phyloP scores from a whole-genome alignment of 1,140 invertebrate genomes.

The Bicyclus anynana region DNA sequence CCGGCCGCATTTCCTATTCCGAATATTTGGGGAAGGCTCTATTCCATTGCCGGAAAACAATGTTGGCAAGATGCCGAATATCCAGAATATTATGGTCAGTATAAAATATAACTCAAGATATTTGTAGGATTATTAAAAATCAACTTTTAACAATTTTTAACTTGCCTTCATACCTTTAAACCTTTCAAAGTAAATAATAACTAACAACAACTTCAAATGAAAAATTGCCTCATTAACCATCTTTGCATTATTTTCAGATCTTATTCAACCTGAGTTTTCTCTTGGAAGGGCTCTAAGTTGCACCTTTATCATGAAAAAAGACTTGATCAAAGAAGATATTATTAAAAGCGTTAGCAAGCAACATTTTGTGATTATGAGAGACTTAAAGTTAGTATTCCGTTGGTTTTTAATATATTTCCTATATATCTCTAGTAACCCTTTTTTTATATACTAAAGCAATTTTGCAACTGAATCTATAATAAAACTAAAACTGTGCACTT shows the following conservation, averaged over 20 bases:
- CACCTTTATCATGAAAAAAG: constrained; percentile 60
- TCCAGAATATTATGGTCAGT: constrained; percentile 64
- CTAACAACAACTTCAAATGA: no score
- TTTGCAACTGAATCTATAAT: no score
- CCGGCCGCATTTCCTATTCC: constrained; percentile 52
- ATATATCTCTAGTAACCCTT: neutral
- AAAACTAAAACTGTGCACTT: no score
- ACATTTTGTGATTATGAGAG: constrained; percentile 74
- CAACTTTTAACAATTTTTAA: no score
- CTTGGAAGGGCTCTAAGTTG: constrained; percentile 69
- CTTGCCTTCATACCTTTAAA: neutral
- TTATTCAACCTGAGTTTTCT: constrained; percentile 64
- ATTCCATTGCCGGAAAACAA: constrained; percentile 44
- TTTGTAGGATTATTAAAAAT: neutral
- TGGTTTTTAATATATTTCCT: neutral
- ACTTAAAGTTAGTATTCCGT: constrained; percentile 51
- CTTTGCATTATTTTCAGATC: constrained; percentile 51
- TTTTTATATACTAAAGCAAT: no score
- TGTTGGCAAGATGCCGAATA: constrained; percentile 45
- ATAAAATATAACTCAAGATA: neutral
- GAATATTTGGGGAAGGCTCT: constrained; percentile 70
- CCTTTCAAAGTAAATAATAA: no score
- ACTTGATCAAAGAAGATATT: constrained; percentile 57
- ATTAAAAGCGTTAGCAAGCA: constrained; percentile 76
- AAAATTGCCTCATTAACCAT: no score